Evolutionary conservation across 2,797 vertebrate genomes (phyloP), one percentile per base, ranked within the genome.

Genomic region (Perodicticus potto): DNA sequence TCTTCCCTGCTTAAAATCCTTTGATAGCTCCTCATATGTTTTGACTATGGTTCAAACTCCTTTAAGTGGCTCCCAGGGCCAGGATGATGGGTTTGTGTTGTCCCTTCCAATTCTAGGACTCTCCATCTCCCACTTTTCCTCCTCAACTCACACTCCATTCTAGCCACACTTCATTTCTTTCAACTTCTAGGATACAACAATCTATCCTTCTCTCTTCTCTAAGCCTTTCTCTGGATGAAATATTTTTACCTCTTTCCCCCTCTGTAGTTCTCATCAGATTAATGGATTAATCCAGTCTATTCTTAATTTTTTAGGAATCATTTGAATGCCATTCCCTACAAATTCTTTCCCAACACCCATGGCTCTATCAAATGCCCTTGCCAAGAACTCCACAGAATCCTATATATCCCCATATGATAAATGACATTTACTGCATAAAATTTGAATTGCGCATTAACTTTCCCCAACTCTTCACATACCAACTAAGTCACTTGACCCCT

Each of bases 351-450:
- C 45, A 43, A 65, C 43, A 34, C 27, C 80, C 22, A 32, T 22
- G 19, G 19, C 23, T 27, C 27, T 9, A 25, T 43, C 53, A 65
- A 65, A 32, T 57, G 32, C 6, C 11, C 49, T 84, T 77, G 17
- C 69, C 61, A 57, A 91, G 34, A 45, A 25, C n/a, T 65, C 67
- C 83, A 63, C 80, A 59, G 72, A 93, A 29, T 29, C 43, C 67
- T 80, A 14, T 40, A 81, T n/a, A 91, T 94, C 70, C 77, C 40
- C 34, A 40, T 32, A 19, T 34, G 11, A 81, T 72, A 76, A 78
- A n/a, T 49, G 63, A 40, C 67, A 91, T 25, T 32, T 45, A 77
- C 74, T 96, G 93, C 49, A 37, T 67, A 92, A 88, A 91, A 55
- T 29, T 45, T 55, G 74, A 96, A 74, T 88, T 91, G 12, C 34